Evolutionary conservation across 2,888 invertebrate genomes (phyloP).

Genomic region (Philhelius pedissequus): DNA sequence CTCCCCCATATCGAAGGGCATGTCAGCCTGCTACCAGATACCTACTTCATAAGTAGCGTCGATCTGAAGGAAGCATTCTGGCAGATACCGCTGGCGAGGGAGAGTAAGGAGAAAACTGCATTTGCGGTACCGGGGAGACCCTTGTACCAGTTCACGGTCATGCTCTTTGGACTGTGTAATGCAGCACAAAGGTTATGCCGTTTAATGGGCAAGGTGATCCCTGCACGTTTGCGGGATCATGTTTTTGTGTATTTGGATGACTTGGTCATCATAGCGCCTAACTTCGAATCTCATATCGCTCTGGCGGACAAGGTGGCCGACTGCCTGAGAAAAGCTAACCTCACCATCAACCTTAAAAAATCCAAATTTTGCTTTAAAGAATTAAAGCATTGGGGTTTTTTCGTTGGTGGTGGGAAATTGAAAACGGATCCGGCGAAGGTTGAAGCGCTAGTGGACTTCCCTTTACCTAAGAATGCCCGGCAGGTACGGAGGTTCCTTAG

Average conservation of each 20-base stretch:
- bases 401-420: background rate
- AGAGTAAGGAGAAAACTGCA: constrained; percentile 27
- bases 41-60: background rate
- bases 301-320: constrained; percentile 28
- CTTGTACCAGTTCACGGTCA: constrained; percentile 37
- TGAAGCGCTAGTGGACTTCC: background rate
- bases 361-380: too few species aligned
- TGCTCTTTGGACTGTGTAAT: background rate
- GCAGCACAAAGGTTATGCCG: background rate
- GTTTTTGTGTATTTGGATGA: constrained; percentile 20
- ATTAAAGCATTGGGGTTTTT: too few species aligned
- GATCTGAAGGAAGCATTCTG: background rate
- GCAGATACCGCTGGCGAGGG: background rate
- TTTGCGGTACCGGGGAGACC: too few species aligned
- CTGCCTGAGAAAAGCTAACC: constrained; percentile 22
- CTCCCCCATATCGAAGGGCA: constrained; percentile 4
- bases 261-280: background rate
- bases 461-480: background rate
- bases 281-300: background rate
- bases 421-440: constrained; percentile 48
- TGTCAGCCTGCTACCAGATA: background rate
- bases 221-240: constrained; percentile 20
- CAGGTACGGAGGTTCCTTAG: constrained; percentile 41
- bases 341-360: too few species aligned
- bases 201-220: constrained; percentile 20